These are phyloP conservation scores for Cynopterus brachyotis DNA, from an alignment of 2,113 vertebrate species.

Conservation along the genomic window DNA sequence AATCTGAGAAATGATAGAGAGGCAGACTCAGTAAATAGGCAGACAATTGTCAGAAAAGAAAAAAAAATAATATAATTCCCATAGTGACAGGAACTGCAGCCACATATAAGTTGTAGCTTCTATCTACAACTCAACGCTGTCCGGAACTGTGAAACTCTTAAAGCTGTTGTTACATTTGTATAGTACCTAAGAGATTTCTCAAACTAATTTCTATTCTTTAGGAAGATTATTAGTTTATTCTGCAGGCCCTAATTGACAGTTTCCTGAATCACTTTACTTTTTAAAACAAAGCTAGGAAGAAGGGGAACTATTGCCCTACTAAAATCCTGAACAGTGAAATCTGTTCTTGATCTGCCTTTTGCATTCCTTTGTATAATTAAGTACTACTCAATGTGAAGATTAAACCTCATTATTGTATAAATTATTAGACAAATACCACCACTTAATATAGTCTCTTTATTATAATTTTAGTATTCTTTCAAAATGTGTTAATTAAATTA, in stretches of 20 bases:
- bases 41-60: neutral
- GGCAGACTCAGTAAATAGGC: neutral
- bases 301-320: neutral
- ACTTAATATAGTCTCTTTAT: conserved; percentile 37
- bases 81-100: neutral
- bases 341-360: neutral
- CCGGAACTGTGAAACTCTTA: neutral
- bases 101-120: neutral
- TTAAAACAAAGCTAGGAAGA: neutral
- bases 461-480: conserved; percentile 54
- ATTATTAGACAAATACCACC: conserved; percentile 54
- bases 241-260: neutral
- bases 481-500: conserved; percentile 42
- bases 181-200: neutral
- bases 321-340: conserved; percentile 36
- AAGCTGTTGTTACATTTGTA: neutral
- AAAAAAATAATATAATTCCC: neutral
- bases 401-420: conserved; percentile 50
- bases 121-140: neutral
- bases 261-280: conserved; percentile 31
- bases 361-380: conserved; percentile 1
- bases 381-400: conserved; percentile 30
- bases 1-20: neutral
- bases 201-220: conserved; percentile 29
- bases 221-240: conserved; percentile 33